Evolutionary conservation across 2,113 vertebrate genomes (phyloP), one percentile per base, ranked within the genome.

Genomic region (Excalfactoria chinensis): DNA sequence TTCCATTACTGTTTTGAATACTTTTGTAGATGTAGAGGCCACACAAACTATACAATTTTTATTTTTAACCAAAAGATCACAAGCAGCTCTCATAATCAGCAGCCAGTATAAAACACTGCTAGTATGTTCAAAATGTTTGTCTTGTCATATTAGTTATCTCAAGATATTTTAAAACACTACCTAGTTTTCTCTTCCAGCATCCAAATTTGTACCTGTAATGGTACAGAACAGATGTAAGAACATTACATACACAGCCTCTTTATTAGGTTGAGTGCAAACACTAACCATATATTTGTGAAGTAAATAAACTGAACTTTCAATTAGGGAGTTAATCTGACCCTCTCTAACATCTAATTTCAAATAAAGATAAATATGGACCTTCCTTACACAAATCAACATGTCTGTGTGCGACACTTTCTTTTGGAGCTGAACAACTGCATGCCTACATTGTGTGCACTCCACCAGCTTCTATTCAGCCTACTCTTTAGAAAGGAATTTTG

Each of bases 221-320:
- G 7, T 41, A 40, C 35, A 89, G 37, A 67, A 9, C 25, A 43
- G 30, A 0, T 0, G 30, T 40, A 58, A 56, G n/a, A 8, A 32
- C 9, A 2, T 46, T 28, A 68, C 9, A 53, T 1, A 18, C 5
- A 7, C 43, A 58, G 55, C 19, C 18, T 83, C 19, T 32, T 32
- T 20, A 32, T 1, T 0, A 49, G 49, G 8, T 9, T 8, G 13
- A 81, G 19, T 5, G 34, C 49, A 83, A 35, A 28, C 9, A 32
- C 44, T n/a, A 11, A 35, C n/a, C 40, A 11, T 7, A 10, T 4
- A 6, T 48, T 35, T 32, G 21, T 43, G 74, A 8, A 26, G 32
- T 4, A 32, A 46, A 1, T 0, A 5, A 25, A 17, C 44, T 62
- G 17, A 16, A 28, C 51, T 35, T 0, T 9, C 0, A 1, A 7